Evolutionary conservation across 2,797 vertebrate species (phyloP).

Genomic region (Strix occidentalis): DNA sequence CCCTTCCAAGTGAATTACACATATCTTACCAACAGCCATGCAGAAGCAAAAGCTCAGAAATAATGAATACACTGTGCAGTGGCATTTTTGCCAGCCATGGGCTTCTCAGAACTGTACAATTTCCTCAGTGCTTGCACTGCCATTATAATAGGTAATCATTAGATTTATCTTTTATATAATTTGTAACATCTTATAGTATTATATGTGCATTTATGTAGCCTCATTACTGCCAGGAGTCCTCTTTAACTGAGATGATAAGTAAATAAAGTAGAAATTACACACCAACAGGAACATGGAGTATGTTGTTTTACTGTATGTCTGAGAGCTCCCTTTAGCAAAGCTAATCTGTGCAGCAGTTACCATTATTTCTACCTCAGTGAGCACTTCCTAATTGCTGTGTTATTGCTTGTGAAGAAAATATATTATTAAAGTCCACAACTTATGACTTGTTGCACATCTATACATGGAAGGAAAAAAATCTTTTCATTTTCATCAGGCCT

Average conservation of each 20-base stretch:
- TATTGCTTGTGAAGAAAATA: slow-evolving; percentile 82
- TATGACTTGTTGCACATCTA: slow-evolving; percentile 78
- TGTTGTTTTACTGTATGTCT: slow-evolving; percentile 80
- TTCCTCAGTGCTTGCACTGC: slow-evolving; percentile 73
- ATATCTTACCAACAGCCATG: slow-evolving; percentile 59
- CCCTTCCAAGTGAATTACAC: slow-evolving; percentile 69
- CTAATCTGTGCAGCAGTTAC: slow-evolving; percentile 79
- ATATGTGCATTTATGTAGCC: slow-evolving; percentile 72
- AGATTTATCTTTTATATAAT: slow-evolving; percentile 81
- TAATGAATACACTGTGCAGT: slow-evolving; percentile 66
- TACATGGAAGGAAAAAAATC: slow-evolving; percentile 43
- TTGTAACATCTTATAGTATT: slow-evolving; percentile 76
- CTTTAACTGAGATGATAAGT: slow-evolving; percentile 81
- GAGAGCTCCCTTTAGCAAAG: slow-evolving; percentile 76
- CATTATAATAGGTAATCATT: slow-evolving; percentile 79
- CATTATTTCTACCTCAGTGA: slow-evolving; percentile 84
- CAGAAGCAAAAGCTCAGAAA: slow-evolving; percentile 70
- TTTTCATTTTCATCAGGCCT: slow-evolving; percentile 70
- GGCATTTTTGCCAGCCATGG: slow-evolving; percentile 59
- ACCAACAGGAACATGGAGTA: slow-evolving; percentile 74
- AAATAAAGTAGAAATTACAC: slow-evolving; percentile 84
- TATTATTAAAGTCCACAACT: slow-evolving; percentile 81
- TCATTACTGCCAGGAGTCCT: slow-evolving; percentile 82
- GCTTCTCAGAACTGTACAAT: slow-evolving; percentile 66
- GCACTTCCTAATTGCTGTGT: slow-evolving; percentile 80